Percentiles rank a stretch among this genome's conserved stretches.
Evolutionary conservation across 2,888 invertebrate genomes (phyloP).

Genomic region (Coremacera marginata): DNA sequence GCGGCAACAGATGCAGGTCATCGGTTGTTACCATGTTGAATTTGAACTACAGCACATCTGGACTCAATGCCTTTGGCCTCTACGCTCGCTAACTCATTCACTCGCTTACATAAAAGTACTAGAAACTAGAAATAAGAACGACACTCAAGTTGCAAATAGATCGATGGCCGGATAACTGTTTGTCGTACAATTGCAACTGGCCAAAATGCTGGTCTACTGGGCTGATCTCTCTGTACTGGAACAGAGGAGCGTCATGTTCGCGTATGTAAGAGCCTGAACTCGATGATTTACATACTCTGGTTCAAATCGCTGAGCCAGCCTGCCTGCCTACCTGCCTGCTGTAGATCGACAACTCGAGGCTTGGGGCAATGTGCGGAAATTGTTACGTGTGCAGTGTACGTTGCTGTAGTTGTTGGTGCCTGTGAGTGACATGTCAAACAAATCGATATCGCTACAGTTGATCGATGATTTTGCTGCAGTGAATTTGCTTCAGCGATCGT

Average conservation of each 20-base stretch:
- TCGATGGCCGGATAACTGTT: slow-evolving; percentile 32
- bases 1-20: slow-evolving; percentile 35
- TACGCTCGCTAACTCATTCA: neutral
- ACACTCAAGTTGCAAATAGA: slow-evolving; percentile 7
- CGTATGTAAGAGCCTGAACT: neutral
- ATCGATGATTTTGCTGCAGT: slow-evolving; percentile 9
- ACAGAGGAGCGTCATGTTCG: neutral
- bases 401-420: slow-evolving; percentile 36
- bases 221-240: neutral
- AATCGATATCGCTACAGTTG: slow-evolving; percentile 45
- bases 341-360: neutral
- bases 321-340: neutral
- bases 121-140: neutral
- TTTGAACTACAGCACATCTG: slow-evolving; percentile 13
- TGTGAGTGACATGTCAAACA: slow-evolving; percentile 43
- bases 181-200: slow-evolving; percentile 28
- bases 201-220: slow-evolving; percentile 10
- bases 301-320: slow-evolving; percentile 27
- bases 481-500: neutral
- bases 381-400: slow-evolving; percentile 9
- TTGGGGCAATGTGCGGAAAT: slow-evolving; percentile 11
- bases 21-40: slow-evolving; percentile 5
- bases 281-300: slow-evolving; percentile 32
- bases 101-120: neutral
- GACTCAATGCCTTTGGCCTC: slow-evolving; percentile 26